Percentiles rank a stretch among this genome's conserved stretches.
phyloP scores from a whole-genome alignment of 2,113 vertebrate species.

The Phyllostomus hastatus region DNA sequence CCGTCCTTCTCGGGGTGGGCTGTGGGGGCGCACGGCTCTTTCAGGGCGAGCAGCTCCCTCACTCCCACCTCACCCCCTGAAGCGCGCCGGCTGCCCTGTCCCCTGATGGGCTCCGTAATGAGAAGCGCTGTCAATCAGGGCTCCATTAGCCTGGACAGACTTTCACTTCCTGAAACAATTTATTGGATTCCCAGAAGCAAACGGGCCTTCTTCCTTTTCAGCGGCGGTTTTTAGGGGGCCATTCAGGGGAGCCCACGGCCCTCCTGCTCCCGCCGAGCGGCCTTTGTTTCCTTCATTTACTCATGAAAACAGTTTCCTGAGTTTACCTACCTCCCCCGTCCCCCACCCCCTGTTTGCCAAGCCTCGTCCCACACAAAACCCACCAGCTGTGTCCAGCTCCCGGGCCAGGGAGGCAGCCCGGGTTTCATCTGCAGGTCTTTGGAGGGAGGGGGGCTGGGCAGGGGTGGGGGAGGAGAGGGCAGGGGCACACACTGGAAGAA shows the following conservation, averaged over 20 bases:
- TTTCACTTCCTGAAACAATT: slow-evolving; percentile 87
- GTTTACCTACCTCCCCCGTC: slow-evolving; percentile 80
- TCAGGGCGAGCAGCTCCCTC: slow-evolving; percentile 58
- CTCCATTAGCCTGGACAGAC: slow-evolving; percentile 86
- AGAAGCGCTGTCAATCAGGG: slow-evolving; percentile 87
- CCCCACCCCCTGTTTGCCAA: slow-evolving; percentile 82
- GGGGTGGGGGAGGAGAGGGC: neutral
- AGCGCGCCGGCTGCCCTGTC: slow-evolving; percentile 80
- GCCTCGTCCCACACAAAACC: slow-evolving; percentile 82
- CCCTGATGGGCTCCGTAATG: slow-evolving; percentile 83
- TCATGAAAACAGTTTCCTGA: slow-evolving; percentile 89
- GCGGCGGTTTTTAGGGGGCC: slow-evolving; percentile 73
- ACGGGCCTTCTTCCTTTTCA: slow-evolving; percentile 80
- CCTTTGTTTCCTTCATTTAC: slow-evolving; percentile 87
- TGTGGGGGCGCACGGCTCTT: neutral
- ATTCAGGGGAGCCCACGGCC: slow-evolving; percentile 82
- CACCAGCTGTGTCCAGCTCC: slow-evolving; percentile 85
- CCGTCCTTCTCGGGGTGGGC: neutral
- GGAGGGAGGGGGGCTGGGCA: neutral
- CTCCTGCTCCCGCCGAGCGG: slow-evolving; percentile 81
- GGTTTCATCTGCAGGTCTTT: slow-evolving; percentile 65
- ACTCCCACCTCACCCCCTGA: slow-evolving; percentile 77
- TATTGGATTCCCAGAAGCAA: slow-evolving; percentile 86
- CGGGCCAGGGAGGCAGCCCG: slow-evolving; percentile 47
- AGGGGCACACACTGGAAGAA: neutral